Evolutionary conservation across 2,888 invertebrate genomes (phyloP), one percentile per base, ranked within the genome.

Genomic region (Thecocarcelia acutangulata): DNA sequence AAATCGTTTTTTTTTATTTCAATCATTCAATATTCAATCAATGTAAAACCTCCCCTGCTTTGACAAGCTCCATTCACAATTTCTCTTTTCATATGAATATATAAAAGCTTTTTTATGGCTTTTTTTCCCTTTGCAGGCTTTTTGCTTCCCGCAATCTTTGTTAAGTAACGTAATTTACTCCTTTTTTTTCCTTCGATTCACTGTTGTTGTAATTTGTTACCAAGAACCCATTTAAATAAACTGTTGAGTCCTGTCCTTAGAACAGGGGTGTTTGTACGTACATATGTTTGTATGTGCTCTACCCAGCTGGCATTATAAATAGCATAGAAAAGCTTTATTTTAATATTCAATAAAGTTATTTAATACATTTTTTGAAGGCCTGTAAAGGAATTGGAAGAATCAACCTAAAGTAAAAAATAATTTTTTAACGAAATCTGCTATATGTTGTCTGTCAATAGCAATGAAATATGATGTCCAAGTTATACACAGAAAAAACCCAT

Each of bases 11-110:
- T n/a, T 19, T 72, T 66, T 42, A 66, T 77, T 78, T 73, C 15
- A 69, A 77, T 63, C 76, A 72, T 81, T 63, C 77, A 78, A 82
- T 82, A 74, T 82, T 77, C 77, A 82, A 82, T 82, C 81, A 81
- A 68, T 77, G 63, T 54, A 70, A 40, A 74, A 74, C 63, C 72
- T 58, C 52, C 50, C 64, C 59, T 21, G 42, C 44, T 78, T 78
- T 66, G 72, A 59, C 64, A 59, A 52, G 44, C 64, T 72, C 59
- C 59, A 58, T 64, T 64, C 19, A 44, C 56, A 63, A 17, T 15
- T 13, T 46, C 37, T 48, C 24, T 37, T 48, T 48, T 37, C 13
- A 21, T 58, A n/a, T 42, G 21, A 21, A 70, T 21, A 24, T 19
- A 68, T 11, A 56, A 9, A 44, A 40, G 33, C 40, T 48, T 64